These are phyloP conservation scores for Folsomia manolachei DNA, from an alignment of 2,888 invertebrate species.

Conservation along the genomic window DNA sequence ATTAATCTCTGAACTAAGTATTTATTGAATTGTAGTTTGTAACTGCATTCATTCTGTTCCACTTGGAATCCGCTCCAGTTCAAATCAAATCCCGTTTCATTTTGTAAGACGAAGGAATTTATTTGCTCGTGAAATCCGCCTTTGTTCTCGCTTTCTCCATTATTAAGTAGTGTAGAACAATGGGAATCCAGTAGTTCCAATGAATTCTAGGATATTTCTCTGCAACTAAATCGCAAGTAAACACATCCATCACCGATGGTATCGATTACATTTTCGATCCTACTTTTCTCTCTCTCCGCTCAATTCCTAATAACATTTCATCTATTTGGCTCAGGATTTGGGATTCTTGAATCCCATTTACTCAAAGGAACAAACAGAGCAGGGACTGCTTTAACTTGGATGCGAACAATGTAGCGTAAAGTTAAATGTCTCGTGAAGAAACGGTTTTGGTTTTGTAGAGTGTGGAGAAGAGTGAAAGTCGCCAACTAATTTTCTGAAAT, in stretches of 20 bases:
- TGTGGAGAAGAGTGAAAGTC: neutral
- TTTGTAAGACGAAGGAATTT: neutral
- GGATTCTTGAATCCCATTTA: neutral
- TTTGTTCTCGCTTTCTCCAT: neutral
- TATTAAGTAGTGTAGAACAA: neutral
- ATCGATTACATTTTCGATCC: neutral
- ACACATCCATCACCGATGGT: neutral
- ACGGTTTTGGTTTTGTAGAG: neutral
- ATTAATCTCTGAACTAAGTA: too few species aligned
- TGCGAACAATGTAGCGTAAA: conserved; percentile 40
- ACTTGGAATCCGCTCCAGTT: neutral
- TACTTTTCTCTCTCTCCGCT: neutral
- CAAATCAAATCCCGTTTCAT: neutral
- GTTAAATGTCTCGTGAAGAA: conserved; percentile 36
- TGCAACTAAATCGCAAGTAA: neutral
- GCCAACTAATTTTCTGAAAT: conserved; percentile 3
- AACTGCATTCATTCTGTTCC: neutral
- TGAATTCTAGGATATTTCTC: neutral
- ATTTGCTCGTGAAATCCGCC: neutral
- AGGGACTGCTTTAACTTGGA: conserved; percentile 1
- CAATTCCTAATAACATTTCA: neutral
- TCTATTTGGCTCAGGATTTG: conserved; percentile 5
- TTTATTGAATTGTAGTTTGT: too few species aligned
- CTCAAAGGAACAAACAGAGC: neutral
- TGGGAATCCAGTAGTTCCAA: neutral